Conservation (phyloP, 2,113 vertebrate genomes). For the Hippolais icterina region DNA sequence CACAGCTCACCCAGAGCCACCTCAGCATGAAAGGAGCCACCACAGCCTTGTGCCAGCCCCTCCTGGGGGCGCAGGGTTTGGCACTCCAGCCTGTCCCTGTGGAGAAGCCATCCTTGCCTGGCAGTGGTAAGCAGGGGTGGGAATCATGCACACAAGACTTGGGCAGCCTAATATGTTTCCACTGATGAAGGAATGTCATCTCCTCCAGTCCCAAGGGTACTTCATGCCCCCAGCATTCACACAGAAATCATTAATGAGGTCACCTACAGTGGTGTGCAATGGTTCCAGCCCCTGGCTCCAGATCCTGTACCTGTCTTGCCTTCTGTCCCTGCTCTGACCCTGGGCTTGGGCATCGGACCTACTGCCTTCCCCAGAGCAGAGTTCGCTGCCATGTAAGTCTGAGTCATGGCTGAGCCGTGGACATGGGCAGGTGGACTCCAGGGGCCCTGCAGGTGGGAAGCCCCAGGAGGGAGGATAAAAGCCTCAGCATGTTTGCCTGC, state of each 20-base stretch:
- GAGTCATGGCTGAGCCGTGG: rapidly evolving
- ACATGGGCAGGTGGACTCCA: background rate
- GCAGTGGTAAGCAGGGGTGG: background rate
- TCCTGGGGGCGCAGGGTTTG: background rate
- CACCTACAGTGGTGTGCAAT: background rate
- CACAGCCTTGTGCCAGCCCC: rapidly evolving
- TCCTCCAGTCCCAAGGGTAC: rapidly evolving
- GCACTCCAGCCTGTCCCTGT: background rate
- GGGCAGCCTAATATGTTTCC: background rate
- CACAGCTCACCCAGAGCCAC: background rate
- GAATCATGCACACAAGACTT: background rate
- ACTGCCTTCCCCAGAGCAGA: background rate
- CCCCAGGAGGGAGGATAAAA: background rate
- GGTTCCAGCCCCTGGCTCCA: background rate
- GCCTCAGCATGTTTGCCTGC: rapidly evolving
- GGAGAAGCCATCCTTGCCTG: rapidly evolving
- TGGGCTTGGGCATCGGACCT: rapidly evolving
- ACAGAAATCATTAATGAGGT: background rate
- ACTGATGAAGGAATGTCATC: background rate
- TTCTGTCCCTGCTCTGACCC: background rate
- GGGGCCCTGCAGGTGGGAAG: background rate
- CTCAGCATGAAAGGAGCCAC: background rate
- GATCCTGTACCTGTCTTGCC: background rate
- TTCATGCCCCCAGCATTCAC: background rate
- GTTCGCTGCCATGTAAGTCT: rapidly evolving